Base-by-base conservation (phyloP, 1,140 invertebrate species). In the Caenorhabditis brenneri region DNA sequence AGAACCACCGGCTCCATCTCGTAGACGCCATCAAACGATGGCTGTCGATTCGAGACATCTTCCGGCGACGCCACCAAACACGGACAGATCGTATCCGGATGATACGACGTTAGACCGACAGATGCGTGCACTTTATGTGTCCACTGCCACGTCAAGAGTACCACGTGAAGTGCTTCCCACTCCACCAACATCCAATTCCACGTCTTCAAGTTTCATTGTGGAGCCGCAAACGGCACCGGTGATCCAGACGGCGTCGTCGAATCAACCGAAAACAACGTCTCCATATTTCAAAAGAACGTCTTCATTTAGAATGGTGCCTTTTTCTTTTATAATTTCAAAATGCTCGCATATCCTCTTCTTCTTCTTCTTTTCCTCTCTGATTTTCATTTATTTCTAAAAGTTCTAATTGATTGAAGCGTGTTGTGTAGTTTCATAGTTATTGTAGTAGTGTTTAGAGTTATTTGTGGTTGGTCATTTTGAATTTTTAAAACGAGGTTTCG, bases 241-340 rank as follows among this genome's bases (percentile, higher is more conserved):
- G 15, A 29, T 27, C 10, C 7, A 10, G 5, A 55, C 53, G 7
- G 15, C 53, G 0, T n/a, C n/a, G n/a, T n/a, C n/a, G n/a, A n/a
- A n/a, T n/a, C n/a, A n/a, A n/a, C 0, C 53, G 2, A 51, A 15
- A 19, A 31, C 65, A 19, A 65, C 78, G 49, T 79, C 82, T 9
- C 80, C 84, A 12, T 60, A 80, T 27, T 85, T 85, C 78, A 81
- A 80, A 36, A 4, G 84, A 29, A 85, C 79, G 27, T 24, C 82
- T 16, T 85, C 84, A 0, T 85, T 85, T 42, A 31, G 65, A 85
- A 85, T 85, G 84, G 84, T 85, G 79, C 80, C 29, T 53, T 42
- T 53, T 79, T 79, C 19, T 46, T 74, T 10, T 74, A 5, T 42
- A 27, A 42, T 0, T 22, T 42, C 33, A 22, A 1, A 65, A 24